Evolutionary conservation across 2,888 invertebrate genomes (phyloP).

Genomic region (Apodemia zela): DNA sequence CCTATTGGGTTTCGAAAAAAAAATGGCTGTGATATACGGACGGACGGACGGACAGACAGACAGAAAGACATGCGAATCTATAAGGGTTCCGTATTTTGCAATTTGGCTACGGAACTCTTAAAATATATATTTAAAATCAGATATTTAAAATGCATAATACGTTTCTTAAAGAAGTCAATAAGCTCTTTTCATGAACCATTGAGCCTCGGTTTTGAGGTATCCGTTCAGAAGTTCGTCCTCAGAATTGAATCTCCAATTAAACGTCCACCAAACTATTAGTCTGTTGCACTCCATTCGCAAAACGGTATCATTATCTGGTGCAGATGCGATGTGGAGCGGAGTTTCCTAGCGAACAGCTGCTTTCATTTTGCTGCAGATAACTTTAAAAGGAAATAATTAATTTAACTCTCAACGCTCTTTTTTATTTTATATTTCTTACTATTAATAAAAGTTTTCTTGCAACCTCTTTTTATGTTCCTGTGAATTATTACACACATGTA

Average conservation of each 20-base stretch:
- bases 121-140: no score
- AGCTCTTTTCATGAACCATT: conserved; percentile 6
- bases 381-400: conserved; percentile 15
- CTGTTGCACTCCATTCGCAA: conserved; percentile 30
- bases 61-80: no score
- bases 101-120: no score
- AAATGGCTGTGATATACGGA: no score
- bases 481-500: no score
- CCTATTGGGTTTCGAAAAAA: no score
- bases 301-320: conserved; percentile 27
- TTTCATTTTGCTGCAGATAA: conserved; percentile 24
- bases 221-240: conserved; percentile 2
- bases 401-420: not conserved
- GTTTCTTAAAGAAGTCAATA: not conserved
- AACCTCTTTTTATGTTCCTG: not conserved
- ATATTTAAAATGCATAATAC: no score
- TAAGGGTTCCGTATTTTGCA: no score
- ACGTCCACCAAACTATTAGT: conserved; percentile 25
- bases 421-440: not conserved
- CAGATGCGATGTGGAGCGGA: conserved; percentile 22
- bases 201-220: conserved; percentile 2
- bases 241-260: conserved; percentile 15
- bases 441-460: not conserved
- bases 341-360: conserved; percentile 27
- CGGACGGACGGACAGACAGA: no score